Base-by-base conservation (phyloP, 2,888 invertebrate genomes). In the Hydriomena furcata region DNA sequence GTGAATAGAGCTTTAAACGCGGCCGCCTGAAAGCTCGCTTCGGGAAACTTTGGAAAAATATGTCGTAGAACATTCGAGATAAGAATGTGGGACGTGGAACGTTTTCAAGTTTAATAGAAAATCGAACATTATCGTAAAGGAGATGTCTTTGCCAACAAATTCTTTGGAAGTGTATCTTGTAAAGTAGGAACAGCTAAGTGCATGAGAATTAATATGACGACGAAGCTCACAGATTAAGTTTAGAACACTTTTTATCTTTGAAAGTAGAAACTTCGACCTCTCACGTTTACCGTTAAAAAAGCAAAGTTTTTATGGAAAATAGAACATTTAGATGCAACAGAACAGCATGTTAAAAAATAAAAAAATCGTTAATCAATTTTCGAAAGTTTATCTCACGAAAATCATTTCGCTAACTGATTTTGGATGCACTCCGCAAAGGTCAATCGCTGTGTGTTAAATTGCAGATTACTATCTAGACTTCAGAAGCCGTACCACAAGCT, bases 31-130 rank as follows among this genome's bases (percentile, higher is more conserved):
- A 88, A 89, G 86, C 88, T 82, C 86, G 82, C 82, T 80, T 82
- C 84, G 89, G 90, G 89, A 90, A 89, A 88, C 90, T 90, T 89
- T 85, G 88, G 89, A 88, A 89, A 90, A 90, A 89, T 90, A 89
- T 90, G 89, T 87, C 86, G 88, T 84, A 81, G 87, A 87, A 82
- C 85, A 82, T 86, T 85, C 82, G 66, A 89, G 90, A 90, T 90
- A 90, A 90, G 89, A 88, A 90, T 89, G 89, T 88, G 84, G 88
- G 86, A 84, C 89, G 87, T 81, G 76, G 73, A 86, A 76, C 83
- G 87, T 87, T 88, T 88, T 88, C 86, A 84, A 89, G 87, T 90
- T 90, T 90, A 90, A 90, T 90, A 90, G 90, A 90, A 90, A 90
- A 90, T 90, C 89, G 89, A 89, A 89, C 89, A 89, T 89, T 89